Evolutionary conservation across 2,888 invertebrate species (phyloP).

Genomic region (Charanyca ferruginea): DNA sequence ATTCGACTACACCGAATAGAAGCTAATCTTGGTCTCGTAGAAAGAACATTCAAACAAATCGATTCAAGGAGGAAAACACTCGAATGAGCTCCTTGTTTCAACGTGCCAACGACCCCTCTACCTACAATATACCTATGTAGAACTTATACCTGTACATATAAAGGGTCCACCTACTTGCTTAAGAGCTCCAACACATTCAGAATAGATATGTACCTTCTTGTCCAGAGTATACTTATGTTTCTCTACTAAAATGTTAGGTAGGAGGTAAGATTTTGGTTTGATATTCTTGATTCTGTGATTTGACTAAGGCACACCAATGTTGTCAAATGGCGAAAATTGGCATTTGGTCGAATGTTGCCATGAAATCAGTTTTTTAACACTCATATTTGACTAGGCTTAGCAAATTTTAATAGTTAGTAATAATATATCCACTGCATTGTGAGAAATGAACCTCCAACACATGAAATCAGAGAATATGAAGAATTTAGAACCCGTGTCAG

Average conservation of each 20-base stretch:
- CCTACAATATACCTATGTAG: neutral
- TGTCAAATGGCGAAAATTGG: too few relatives aligned
- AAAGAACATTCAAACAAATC: constrained; percentile 32
- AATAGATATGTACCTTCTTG: neutral
- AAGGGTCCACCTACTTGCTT: neutral
- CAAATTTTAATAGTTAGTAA: too few relatives aligned
- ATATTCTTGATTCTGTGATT: neutral
- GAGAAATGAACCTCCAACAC: too few relatives aligned
- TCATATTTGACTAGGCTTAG: too few relatives aligned
- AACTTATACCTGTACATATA: neutral
- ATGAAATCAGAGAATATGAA: too few relatives aligned
- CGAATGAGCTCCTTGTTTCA: constrained; percentile 19
- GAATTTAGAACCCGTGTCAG: too few relatives aligned
- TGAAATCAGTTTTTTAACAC: too few relatives aligned
- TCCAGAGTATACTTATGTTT: neutral
- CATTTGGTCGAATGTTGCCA: neutral
- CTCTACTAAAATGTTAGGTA: neutral
- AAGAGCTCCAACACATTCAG: constrained; percentile 3
- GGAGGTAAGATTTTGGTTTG: neutral
- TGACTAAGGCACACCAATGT: neutral
- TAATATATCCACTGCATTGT: too few relatives aligned
- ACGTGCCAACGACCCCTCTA: constrained; percentile 29
- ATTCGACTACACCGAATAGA: neutral
- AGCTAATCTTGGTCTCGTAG: neutral
- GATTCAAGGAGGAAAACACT: constrained; percentile 53